Percentiles rank a stretch among this genome's conserved stretches.
Evolutionary conservation across 2,888 invertebrate genomes (phyloP).

Genomic region (Marasmarcha lunaedactyla): DNA sequence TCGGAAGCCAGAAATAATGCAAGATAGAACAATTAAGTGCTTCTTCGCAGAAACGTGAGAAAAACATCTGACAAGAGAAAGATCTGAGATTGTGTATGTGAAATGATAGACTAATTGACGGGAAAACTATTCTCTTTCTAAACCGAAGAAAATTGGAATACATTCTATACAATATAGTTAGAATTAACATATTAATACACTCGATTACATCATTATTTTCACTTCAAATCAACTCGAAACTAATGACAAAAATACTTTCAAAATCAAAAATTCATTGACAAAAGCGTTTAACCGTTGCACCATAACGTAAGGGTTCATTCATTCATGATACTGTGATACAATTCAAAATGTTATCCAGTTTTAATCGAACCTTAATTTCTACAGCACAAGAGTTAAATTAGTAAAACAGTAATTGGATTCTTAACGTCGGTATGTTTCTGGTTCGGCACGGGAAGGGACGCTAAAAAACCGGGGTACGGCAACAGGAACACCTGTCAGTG

Average conservation of each 20-base stretch:
- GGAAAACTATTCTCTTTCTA: conserved; percentile 17
- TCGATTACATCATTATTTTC: too few relatives aligned
- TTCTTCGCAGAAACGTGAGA: neutral
- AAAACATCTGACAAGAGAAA: neutral
- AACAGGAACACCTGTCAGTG: conserved; percentile 63
- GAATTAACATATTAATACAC: too few relatives aligned
- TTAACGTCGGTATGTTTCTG: conserved; percentile 21
- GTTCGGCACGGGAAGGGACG: conserved; percentile 54
- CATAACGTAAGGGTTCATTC: conserved; percentile 63
- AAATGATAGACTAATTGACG: too few relatives aligned
- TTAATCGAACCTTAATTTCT: conserved; percentile 22
- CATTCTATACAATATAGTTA: conserved; percentile 40
- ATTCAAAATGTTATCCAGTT: conserved; percentile 20
- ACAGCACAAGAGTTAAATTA: too few relatives aligned
- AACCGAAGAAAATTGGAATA: conserved; percentile 49
- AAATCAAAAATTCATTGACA: too few relatives aligned
- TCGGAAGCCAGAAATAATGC: too few relatives aligned
- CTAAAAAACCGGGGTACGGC: conserved; percentile 64
- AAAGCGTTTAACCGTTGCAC: conserved; percentile 46
- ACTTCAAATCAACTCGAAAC: too few relatives aligned
- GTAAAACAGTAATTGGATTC: neutral
- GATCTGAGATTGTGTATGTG: neutral
- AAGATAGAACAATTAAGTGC: neutral
- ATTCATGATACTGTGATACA: conserved; percentile 59
- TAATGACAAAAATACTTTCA: too few relatives aligned